Evolutionary conservation across 2,113 vertebrate species (phyloP), one percentile per base, ranked within the genome.

Genomic region (Myotis davidii): DNA sequence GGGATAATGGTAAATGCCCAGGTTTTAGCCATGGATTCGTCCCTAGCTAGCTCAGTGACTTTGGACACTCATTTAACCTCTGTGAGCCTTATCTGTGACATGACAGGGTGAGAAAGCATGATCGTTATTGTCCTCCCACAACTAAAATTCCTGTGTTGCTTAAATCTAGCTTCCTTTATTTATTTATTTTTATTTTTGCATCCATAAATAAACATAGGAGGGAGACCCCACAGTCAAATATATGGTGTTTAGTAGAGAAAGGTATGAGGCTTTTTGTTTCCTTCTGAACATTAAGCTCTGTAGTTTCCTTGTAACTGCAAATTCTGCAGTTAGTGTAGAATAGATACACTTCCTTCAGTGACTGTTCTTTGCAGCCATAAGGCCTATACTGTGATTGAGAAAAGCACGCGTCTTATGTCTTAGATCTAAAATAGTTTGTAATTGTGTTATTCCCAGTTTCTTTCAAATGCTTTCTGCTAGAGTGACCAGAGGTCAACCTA

Each of bases 291-390:
- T 59, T 50, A 87, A 73, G 94, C 97, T 25, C 25, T 88, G 23
- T 45, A 37, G 27, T 91, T 95, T 94, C 85, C 87, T 95, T 96
- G 10, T 72, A 50, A 96, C 50, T 96, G 85, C 69, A 73, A 42
- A 3, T 76, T 93, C 34, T 52, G 2, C 79, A 65, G 2, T 67
- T 77, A 50, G 25, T 5, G 0, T 50, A 56, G 39, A 90, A 25
- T 25, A 54, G 25, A 18, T 61, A 8, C 0, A 14, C 18, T 72
- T 84, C 32, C 20, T 79, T 85, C 39, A 56, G 16, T 50, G 56
- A 39, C 37, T 78, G 0, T 48, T 79, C 92, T 81, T 92, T 29
- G 16, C 9, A 85, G 34, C 52, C 74, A 52, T 56, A 77, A 67
- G 67, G 70, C 74, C 42, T 42, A 21, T n/a, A 25, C 2, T 67